These are phyloP conservation scores for Andrena flavipes DNA, from an alignment of 2,888 invertebrate genomes.

Conservation along the genomic window DNA sequence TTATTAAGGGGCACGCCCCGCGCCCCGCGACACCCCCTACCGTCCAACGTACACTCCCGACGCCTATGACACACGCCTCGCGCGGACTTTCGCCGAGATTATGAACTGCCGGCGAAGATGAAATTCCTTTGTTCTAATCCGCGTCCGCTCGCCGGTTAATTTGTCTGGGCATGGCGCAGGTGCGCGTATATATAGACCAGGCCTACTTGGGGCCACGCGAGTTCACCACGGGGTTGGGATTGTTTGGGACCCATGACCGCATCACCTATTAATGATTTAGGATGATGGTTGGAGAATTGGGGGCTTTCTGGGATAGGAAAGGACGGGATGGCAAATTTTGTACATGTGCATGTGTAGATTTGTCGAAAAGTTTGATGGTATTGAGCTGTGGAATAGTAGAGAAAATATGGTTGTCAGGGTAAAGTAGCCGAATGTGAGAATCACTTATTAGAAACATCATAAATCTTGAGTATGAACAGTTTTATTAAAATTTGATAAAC, in stretches of 20 bases:
- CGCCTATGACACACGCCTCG: conserved; percentile 48
- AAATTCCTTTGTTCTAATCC: conserved; percentile 75
- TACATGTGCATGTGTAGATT: too few species aligned
- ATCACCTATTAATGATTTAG: conserved; percentile 2
- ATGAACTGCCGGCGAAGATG: conserved; percentile 72
- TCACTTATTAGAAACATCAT: too few species aligned
- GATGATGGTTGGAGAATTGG: neutral
- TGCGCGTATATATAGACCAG: conserved; percentile 56
- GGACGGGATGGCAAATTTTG: too few species aligned
- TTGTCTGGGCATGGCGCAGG: conserved; percentile 64
- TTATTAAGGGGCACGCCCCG: conserved; percentile 77
- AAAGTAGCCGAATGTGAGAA: too few species aligned
- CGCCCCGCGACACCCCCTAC: conserved; percentile 11
- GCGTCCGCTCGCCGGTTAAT: conserved; percentile 59
- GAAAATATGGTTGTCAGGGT: too few species aligned
- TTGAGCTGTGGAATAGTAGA: too few species aligned
- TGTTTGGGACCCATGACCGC: neutral
- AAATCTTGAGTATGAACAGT: too few species aligned
- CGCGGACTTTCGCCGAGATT: conserved; percentile 50
- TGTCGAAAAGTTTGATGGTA: too few species aligned
- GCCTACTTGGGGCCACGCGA: conserved; percentile 25
- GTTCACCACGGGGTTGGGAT: conserved; percentile 26
- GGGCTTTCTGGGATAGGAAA: neutral
- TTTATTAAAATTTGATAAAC: too few species aligned
- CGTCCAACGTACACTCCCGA: conserved; percentile 22